Conservation (phyloP, 1,140 invertebrate genomes). For the Drosophila navojoa region DNA sequence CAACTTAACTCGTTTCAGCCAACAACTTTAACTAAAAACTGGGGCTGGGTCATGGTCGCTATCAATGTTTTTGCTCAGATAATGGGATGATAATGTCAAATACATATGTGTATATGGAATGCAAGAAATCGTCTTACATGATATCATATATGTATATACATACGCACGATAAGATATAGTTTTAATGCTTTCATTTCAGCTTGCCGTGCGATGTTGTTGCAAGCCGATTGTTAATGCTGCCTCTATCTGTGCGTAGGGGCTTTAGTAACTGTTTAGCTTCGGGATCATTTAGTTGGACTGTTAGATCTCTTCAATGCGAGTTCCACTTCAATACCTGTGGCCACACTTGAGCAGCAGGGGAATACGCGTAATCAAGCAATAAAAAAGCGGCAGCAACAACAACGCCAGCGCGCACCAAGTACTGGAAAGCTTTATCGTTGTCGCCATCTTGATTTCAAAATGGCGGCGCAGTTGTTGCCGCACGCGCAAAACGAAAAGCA, state of each 20-base stretch:
- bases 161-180: slow-evolving; percentile 67
- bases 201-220: slow-evolving; percentile 29
- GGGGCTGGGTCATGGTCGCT: slow-evolving; percentile 63
- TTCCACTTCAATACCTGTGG: slow-evolving; percentile 23
- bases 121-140: slow-evolving; percentile 59
- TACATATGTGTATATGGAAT: slow-evolving; percentile 21
- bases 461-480: slow-evolving; percentile 42
- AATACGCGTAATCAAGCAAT: slow-evolving; percentile 6
- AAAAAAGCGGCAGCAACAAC: slow-evolving; percentile 27
- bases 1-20: slow-evolving; percentile 9
- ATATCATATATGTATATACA: slow-evolving; percentile 55
- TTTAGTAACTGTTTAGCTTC: slow-evolving; percentile 42
- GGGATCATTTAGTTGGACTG: slow-evolving; percentile 47
- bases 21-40: slow-evolving; percentile 47
- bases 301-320: not conserved
- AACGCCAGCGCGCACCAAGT: slow-evolving; percentile 12
- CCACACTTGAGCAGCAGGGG: slow-evolving; percentile 4
- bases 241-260: slow-evolving; percentile 1
- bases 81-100: slow-evolving; percentile 62
- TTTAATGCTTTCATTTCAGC: slow-evolving; percentile 47
- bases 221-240: slow-evolving; percentile 30
- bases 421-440: slow-evolving; percentile 47
- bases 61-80: slow-evolving; percentile 64
- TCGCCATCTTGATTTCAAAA: slow-evolving; percentile 61
- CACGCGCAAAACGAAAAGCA: slow-evolving; percentile 20